These are phyloP conservation scores for Hybognathus amarus DNA, from an alignment of 2,797 vertebrate genomes.

Conservation along the genomic window DNA sequence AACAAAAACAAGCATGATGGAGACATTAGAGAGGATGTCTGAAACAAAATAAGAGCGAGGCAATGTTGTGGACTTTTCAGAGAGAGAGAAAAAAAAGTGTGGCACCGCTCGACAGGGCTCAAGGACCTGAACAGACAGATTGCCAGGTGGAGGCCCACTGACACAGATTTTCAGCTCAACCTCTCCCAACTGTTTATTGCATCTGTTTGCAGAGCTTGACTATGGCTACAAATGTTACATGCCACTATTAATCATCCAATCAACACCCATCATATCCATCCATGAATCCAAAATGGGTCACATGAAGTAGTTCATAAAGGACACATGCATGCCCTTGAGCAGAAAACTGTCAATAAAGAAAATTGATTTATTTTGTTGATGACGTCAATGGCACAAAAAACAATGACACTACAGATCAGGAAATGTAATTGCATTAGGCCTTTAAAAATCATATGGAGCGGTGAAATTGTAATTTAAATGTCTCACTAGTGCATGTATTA, in stretches of 20 bases:
- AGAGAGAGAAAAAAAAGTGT: neutral
- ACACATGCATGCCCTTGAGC: conserved; percentile 50
- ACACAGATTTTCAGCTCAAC: conserved; percentile 2
- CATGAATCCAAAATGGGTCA: conserved; percentile 55
- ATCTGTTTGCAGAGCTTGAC: neutral
- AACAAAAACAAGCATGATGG: neutral
- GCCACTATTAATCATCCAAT: neutral
- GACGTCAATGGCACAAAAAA: neutral
- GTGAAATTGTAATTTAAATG: neutral
- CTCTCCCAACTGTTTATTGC: neutral
- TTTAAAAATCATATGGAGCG: neutral
- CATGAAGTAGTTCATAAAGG: conserved; percentile 57
- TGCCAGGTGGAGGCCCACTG: conserved; percentile 36
- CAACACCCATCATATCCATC: conserved; percentile 33
- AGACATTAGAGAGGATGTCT: neutral
- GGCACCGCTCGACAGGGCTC: neutral
- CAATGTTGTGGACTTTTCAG: neutral
- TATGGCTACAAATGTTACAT: neutral
- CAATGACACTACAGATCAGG: neutral
- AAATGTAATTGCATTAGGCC: neutral
- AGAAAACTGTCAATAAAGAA: conserved; percentile 8
- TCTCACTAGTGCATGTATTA: neutral
- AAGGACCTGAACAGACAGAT: conserved; percentile 44
- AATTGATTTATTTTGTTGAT: conserved; percentile 7
- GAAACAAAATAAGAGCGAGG: neutral